Base-by-base conservation (phyloP, 1,140 invertebrate genomes). In the Drosophila littoralis region DNA sequence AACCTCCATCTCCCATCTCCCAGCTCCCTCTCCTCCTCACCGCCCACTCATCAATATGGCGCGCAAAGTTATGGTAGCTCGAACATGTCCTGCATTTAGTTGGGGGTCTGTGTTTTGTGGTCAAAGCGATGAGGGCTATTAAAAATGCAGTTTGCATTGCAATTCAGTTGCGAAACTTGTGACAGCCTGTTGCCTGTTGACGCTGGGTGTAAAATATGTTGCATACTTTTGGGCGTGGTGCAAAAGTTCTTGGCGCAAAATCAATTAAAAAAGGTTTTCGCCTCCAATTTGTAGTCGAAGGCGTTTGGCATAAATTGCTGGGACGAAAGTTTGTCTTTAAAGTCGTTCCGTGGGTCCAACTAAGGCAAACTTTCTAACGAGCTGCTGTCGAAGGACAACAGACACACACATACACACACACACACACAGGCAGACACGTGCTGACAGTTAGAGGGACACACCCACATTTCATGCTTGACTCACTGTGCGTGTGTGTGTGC, bases 261-360 rank as follows among this genome's bases (percentile, higher is more conserved):
- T 79, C 77, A 79, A 79, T 79, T 79, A 79, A 75, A 79, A 79
- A 45, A 15, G 71, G 58, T 64, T 79, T 77, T 10, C 63, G 67
- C 69, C 70, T 79, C 77, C 75, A 54, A 79, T 79, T 79, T 79
- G 64, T 40, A 52, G 52, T 65, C 64, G 60, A 36, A 51, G 33
- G 52, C 51, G 43, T 67, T 57, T 17, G 28, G 51, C 52, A 66
- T 66, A 66, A 66, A 54, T 66, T 66, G 63, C 51, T 50, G 50
- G 17, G 46, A 38, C 15, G 5, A 79, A 79, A 78, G 72, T 79
- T 65, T 79, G 64, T 28, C 60, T 60, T 67, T 67, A 67, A 67
- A 32, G 58, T 38, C 43, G 46, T 57, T 54, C 43, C 52, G 43
- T 50, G 38, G n/a, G 38, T 28, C 38, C 35, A 75, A 69, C 45